Base-by-base conservation (phyloP, 2,797 vertebrate species). In the Octomys mimax region DNA sequence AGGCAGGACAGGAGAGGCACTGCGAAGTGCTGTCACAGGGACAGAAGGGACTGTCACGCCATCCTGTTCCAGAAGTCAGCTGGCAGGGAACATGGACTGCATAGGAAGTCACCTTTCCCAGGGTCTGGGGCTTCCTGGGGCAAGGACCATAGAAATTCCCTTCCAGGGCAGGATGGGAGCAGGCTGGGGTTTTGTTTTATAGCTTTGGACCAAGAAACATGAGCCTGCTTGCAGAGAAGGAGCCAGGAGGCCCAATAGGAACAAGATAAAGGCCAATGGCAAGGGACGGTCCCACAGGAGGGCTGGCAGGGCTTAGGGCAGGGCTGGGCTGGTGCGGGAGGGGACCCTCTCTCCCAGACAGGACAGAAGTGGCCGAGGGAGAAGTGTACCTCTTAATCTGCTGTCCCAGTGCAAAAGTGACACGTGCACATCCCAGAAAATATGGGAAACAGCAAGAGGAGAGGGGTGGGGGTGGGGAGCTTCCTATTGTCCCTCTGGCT, bases 201-300 rank as follows among this genome's bases (percentile, higher is more conserved):
- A 13, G 70, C 89, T 89, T 4, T 62, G 52, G 52, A 57, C 52
- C 2, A 28, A 91, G 96, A 96, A 95, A 96, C 89, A 11, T 2
- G 92, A 94, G 86, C 91, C 94, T 24, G 21, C 64, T 64, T 42
- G 46, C 62, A 26, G 49, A 62, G 82, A 92, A 87, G 87, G 71
- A 59, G 79, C 86, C 94, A 46, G 33, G 70, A 87, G 80, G 89
- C 84, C n/a, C 14, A 4, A 75, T n/a, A 36, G 88, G 59, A 94
- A 84, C 77, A 52, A 81, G 89, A 91, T 81, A 61, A 81, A 68
- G 78, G 70, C 92, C 85, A 86, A 39, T 62, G 62, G 54, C 0
- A 1, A 10, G 5, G 64, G 68, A 36, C 33, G 62, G 92, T 73
- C 80, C 92, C 77, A 3, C 33, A 39, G 85, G 39, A 95, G 89